Conservation (phyloP, 2,797 vertebrate genomes). For the Lycodopsis pacificus region DNA sequence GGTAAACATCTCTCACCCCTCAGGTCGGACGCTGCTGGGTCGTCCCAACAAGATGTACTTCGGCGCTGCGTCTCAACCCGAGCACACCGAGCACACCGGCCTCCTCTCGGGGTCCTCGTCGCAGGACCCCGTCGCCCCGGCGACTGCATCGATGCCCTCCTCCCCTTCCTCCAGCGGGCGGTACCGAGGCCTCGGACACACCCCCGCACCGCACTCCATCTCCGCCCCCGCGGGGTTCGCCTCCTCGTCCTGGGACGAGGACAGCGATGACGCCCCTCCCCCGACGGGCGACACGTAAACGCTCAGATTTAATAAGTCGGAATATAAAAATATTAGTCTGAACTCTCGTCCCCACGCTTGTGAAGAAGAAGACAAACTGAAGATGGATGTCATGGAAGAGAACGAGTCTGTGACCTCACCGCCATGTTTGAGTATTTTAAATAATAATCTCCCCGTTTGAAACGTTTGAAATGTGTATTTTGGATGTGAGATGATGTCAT, state of each 20-base stretch:
- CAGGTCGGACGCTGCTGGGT: conserved; percentile 73
- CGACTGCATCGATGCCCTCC: conserved; percentile 61
- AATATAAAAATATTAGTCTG: not conserved
- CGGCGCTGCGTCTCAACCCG: conserved; percentile 31
- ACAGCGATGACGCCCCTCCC: conserved; percentile 42
- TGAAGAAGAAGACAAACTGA: not conserved
- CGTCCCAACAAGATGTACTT: conserved; percentile 79
- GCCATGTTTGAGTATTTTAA: conserved; percentile 34
- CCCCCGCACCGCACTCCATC: conserved; percentile 67
- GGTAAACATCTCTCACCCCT: not conserved
- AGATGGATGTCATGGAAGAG: not conserved
- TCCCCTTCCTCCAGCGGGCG: conserved; percentile 63
- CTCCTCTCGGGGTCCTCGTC: conserved; percentile 58
- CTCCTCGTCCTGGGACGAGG: conserved; percentile 62
- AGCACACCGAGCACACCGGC: conserved; percentile 74
- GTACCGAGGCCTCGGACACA: conserved; percentile 75
- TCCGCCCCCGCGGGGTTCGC: conserved; percentile 69
- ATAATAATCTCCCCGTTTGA: conserved; percentile 15
- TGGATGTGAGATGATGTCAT: conserved; percentile 46
- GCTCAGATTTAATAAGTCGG: not conserved
- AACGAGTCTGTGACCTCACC: conserved; percentile 27
- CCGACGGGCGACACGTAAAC: not conserved
- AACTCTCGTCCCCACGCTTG: not conserved
- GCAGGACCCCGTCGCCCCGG: conserved; percentile 47
- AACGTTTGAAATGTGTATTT: conserved; percentile 43